Percentiles rank a stretch among this genome's conserved stretches.
Conservation (phyloP, 2,113 vertebrate genomes). For the Bubo scandiacus region DNA sequence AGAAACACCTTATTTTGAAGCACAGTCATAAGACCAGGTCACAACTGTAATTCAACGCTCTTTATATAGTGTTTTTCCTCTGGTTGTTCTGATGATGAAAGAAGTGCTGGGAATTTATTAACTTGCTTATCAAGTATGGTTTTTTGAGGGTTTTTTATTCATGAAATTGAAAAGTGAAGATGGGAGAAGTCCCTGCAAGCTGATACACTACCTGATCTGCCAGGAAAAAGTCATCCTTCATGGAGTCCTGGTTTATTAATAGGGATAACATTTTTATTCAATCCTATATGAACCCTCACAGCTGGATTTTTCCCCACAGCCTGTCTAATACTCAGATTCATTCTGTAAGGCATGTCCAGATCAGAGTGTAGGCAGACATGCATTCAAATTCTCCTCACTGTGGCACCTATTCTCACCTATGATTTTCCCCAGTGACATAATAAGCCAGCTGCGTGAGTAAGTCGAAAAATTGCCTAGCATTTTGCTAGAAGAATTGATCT, state of each 20-base stretch:
- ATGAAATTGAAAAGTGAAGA: conserved; percentile 16
- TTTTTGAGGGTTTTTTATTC: background rate
- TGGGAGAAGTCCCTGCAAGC: background rate
- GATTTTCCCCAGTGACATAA: background rate
- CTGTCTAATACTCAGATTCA: background rate
- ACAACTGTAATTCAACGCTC: conserved; percentile 18
- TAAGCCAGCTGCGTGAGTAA: background rate
- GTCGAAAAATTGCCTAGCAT: background rate
- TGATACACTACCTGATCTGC: background rate
- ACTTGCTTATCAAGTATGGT: background rate
- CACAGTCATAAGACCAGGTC: background rate
- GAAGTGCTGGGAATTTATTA: conserved; percentile 19
- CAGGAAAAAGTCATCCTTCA: background rate
- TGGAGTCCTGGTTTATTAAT: background rate
- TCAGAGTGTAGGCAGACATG: background rate
- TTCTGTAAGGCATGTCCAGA: background rate
- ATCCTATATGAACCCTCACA: background rate
- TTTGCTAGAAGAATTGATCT: background rate
- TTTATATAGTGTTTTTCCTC: background rate
- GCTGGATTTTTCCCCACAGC: background rate
- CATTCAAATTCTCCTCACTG: background rate
- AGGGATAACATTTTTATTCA: background rate
- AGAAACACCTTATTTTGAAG: conserved; percentile 46
- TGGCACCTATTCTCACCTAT: background rate
- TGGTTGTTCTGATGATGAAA: conserved; percentile 21